A percentile compares a stretch with the other conserved stretches of the same genome.
Conservation (phyloP, 35 echinoderm and acorn worm species). For the Stichopus chloronotus region DNA sequence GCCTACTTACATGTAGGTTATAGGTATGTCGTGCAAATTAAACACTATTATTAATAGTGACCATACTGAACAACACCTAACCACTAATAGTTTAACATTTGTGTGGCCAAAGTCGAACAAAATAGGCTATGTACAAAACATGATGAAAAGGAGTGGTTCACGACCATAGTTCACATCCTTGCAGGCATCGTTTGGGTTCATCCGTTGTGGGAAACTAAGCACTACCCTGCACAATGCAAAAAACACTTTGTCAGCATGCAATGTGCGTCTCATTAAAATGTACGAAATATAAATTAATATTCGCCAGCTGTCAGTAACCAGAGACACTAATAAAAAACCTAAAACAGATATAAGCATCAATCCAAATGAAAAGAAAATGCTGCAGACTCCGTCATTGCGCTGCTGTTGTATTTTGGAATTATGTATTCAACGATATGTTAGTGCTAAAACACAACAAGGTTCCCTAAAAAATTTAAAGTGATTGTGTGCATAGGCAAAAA, state of each 20-base stretch:
- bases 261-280: too few relatives aligned
- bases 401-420: conserved; percentile 42
- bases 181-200: not conserved
- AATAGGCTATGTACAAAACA: not conserved
- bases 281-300: not conserved
- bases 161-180: not conserved
- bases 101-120: too few relatives aligned
- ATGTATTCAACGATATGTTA: conserved; percentile 18
- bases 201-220: not conserved
- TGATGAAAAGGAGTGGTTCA: not conserved
- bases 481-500: not conserved
- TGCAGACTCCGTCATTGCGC: not conserved
- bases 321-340: conserved; percentile 53
- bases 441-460: not conserved
- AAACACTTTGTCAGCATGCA: too few relatives aligned
- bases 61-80: too few relatives aligned
- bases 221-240: too few relatives aligned
- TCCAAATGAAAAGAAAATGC: conserved; percentile 42
- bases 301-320: conserved; percentile 44
- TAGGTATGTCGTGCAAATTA: too few relatives aligned
- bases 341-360: conserved; percentile 44
- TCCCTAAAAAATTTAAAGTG: not conserved
- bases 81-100: too few relatives aligned
- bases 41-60: too few relatives aligned
- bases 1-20: too few relatives aligned